phyloP scores from a whole-genome alignment of 2,888 invertebrate species.

The Odontomyia ornata region DNA sequence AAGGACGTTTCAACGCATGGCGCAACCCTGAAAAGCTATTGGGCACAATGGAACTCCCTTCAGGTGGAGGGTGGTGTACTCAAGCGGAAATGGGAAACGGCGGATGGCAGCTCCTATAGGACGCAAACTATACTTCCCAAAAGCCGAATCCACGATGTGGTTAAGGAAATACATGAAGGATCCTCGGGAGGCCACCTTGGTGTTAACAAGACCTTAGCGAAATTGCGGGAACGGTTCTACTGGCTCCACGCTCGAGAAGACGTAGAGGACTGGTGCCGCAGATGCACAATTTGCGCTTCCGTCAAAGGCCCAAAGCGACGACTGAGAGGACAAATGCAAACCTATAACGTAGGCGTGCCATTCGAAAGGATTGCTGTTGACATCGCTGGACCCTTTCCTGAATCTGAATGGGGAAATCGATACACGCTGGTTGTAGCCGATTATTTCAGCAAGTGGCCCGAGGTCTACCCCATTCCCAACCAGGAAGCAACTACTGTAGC shows the following conservation, averaged over 20 bases:
- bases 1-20: no score
- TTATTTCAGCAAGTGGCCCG: slow-evolving; percentile 48
- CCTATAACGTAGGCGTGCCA: slow-evolving; percentile 47
- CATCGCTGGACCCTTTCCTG: no score
- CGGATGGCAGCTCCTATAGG: neutral
- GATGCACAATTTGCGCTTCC: slow-evolving; percentile 42
- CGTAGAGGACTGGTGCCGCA: slow-evolving; percentile 33
- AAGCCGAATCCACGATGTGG: slow-evolving; percentile 49
- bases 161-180: slow-evolving; percentile 50
- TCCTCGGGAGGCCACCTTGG: slow-evolving; percentile 54
- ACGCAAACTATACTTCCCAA: slow-evolving; percentile 47
- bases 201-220: slow-evolving; percentile 26
- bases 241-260: slow-evolving; percentile 51
- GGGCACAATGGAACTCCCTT: slow-evolving; percentile 28
- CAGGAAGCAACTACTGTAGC: slow-evolving; percentile 41
- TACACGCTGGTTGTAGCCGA: slow-evolving; percentile 31
- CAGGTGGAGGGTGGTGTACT: slow-evolving; percentile 11
- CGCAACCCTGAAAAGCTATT: no score
- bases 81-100: slow-evolving; percentile 24
- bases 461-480: slow-evolving; percentile 29
- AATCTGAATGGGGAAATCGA: slow-evolving; percentile 24
- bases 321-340: slow-evolving; percentile 49
- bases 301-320: slow-evolving; percentile 46
- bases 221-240: slow-evolving; percentile 34
- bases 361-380: slow-evolving; percentile 45